phyloP scores from a whole-genome alignment of 2,888 invertebrate genomes.

The Stenodera caucasica region DNA sequence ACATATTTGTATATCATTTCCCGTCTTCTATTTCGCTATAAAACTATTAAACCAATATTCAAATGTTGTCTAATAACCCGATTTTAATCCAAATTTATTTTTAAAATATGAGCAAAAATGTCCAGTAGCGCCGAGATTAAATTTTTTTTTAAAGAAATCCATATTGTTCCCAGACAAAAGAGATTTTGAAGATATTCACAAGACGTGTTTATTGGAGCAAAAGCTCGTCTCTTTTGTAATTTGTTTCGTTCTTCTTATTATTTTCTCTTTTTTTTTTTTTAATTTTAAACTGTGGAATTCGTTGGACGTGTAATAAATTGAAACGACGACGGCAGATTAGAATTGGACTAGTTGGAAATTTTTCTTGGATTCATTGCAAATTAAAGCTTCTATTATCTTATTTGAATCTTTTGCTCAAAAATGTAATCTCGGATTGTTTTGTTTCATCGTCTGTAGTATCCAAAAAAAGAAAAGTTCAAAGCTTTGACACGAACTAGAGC shows the following conservation, averaged over 20 bases:
- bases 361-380: background rate
- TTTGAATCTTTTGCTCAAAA: background rate
- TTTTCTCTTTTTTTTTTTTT: background rate
- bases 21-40: no score
- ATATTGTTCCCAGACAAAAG: background rate
- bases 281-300: background rate
- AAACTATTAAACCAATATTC: no score
- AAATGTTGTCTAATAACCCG: no score
- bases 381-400: conserved; percentile 1
- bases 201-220: conserved; percentile 5
- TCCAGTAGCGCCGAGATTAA: background rate
- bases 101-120: background rate
- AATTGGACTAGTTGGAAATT: background rate
- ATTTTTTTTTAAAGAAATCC: background rate
- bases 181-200: background rate
- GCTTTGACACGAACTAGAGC: conserved; percentile 24
- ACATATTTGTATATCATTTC: no score
- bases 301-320: background rate
- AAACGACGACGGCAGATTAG: background rate
- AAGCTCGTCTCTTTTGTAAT: background rate
- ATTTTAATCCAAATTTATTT: background rate
- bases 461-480: conserved; percentile 38
- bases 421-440: conserved; percentile 28
- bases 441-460: conserved; percentile 38
- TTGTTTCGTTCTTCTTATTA: background rate